Base-by-base conservation (phyloP, 2,113 vertebrate genomes). In the Capreolus pygargus region DNA sequence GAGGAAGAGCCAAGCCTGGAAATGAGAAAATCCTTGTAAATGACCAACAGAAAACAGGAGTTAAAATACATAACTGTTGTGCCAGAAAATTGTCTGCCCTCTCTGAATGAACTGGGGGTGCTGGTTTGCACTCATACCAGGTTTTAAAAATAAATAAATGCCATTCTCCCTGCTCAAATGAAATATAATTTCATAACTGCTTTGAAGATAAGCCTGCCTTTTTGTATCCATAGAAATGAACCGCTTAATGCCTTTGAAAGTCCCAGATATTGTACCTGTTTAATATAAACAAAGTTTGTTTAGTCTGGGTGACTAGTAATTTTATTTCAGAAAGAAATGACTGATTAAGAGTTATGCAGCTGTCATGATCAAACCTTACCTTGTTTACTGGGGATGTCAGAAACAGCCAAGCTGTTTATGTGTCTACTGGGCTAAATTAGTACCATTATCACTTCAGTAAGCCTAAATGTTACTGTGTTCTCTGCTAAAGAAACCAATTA, bases 21-120 rank as follows among this genome's bases (percentile, higher is more conserved):
- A 97, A 98, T 96, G 95, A 98, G 99, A 98, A 98, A 95, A 96
- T 98, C 98, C 97, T 98, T 99, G 98, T 98, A 98, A 98, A 98
- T 92, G 98, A 96, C 94, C 97, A 98, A 94, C 90, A 97, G 74
- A 97, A 97, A 98, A 98, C 43, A 97, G 98, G 92, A 98, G 97
- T 91, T 98, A 98, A 98, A 99, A 98, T 97, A 97, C 95, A 79
- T 98, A 91, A 86, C 96, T 5, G 93, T 70, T 17, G 92, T 98
- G 98, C 97, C 98, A 98, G 97, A 60, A 98, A 97, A 98, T 98
- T 84, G 97, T 88, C 98, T 0, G 92, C 96, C 92, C 96, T 95
- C 96, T 97, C 92, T 97, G 97, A 98, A 97, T 47, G 1, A 97
- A 94, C 96, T 33, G 10, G 57, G 6, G 83, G 94, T 87, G 96